Percentiles rank a stretch among this genome's conserved stretches.
Evolutionary conservation across 1,140 invertebrate species (phyloP).

Genomic region (Bactericera cockerelli): DNA sequence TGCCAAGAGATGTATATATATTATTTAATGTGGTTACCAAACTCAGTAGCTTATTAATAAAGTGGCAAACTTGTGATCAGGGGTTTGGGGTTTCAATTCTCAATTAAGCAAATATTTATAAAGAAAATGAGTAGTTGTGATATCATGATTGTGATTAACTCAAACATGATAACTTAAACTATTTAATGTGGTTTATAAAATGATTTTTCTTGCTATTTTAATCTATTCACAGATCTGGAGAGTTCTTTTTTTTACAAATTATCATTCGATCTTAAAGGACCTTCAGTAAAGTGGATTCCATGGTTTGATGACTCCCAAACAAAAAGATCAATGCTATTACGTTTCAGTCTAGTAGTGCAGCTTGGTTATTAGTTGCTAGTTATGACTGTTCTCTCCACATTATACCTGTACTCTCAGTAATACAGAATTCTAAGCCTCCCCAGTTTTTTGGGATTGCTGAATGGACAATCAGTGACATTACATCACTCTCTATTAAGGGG

Average conservation of each 20-base stretch:
- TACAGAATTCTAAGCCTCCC: neutral
- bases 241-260: slow-evolving; percentile 1
- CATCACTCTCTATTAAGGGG: neutral
- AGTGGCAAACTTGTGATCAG: too few relatives aligned
- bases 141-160: too few relatives aligned
- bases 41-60: too few relatives aligned
- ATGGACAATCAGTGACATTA: neutral
- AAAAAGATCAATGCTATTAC: slow-evolving; percentile 5
- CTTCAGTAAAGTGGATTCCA: neutral
- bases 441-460: neutral
- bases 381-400: slow-evolving; percentile 4
- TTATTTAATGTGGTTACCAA: too few relatives aligned
- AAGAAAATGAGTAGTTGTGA: too few relatives aligned
- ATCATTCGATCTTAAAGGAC: neutral
- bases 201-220: neutral
- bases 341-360: neutral
- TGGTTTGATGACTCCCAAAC: slow-evolving; percentile 4
- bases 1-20: too few relatives aligned
- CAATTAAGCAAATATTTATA: too few relatives aligned
- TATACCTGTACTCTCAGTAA: neutral
- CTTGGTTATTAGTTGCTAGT: neutral
- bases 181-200: too few relatives aligned
- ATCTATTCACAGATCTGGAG: neutral
- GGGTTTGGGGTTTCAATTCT: too few relatives aligned
- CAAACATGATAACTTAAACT: too few relatives aligned